Conservation (phyloP, 2,797 vertebrate genomes). For the Melanotaenia boesemani region DNA sequence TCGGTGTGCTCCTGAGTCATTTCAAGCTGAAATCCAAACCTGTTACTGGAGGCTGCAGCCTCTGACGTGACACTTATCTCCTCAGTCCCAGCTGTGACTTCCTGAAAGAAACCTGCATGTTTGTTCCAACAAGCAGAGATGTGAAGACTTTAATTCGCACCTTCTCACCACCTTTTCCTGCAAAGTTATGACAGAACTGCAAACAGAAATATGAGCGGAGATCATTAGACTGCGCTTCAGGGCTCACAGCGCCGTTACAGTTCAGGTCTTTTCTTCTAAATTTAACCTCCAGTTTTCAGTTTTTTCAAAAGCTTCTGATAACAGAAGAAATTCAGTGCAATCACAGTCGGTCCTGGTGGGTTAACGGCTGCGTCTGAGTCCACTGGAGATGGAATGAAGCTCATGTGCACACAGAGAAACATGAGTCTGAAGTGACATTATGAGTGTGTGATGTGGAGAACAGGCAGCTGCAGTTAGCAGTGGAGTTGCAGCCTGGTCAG, state of each 20-base stretch:
- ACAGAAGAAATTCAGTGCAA: not conserved
- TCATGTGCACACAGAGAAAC: no score
- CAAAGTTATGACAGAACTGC: not conserved
- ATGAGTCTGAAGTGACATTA: no score
- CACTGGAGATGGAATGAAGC: no score
- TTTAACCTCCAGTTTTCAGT: not conserved
- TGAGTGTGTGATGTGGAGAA: no score
- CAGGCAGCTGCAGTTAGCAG: no score
- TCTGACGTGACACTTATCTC: not conserved
- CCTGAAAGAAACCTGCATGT: no score
- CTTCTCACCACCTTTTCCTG: slow-evolving; percentile 2
- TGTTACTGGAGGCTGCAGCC: not conserved
- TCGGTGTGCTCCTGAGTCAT: not conserved
- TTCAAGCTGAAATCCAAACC: not conserved
- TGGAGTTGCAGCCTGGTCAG: no score
- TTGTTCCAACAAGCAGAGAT: no score
- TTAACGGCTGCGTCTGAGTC: no score
- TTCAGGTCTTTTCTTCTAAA: not conserved
- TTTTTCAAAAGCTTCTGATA: slow-evolving; percentile 3
- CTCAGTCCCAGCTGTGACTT: not conserved
- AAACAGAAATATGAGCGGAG: not conserved
- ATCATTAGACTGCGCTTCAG: slow-evolving; percentile 38
- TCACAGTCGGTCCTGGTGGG: not conserved
- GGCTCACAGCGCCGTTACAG: not conserved
- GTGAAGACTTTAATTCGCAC: slow-evolving; percentile 14